Evolutionary conservation across 2,113 vertebrate species (phyloP), one percentile per base, ranked within the genome.

Genomic region (Monopterus albus): DNA sequence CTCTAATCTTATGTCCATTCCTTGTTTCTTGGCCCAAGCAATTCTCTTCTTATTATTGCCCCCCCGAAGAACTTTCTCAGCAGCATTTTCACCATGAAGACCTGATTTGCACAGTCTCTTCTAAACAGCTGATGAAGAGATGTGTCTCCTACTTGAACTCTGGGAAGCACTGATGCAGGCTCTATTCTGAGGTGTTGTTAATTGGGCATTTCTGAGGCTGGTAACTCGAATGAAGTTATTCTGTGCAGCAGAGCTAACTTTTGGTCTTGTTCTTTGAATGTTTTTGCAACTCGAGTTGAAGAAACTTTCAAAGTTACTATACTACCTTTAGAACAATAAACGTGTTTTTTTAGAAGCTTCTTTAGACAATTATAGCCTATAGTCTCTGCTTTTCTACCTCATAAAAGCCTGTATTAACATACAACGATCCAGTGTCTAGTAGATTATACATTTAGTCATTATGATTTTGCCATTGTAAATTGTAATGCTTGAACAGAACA

Each of bases 381-480:
- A 58, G 35, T 20, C 40, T 33, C 50, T 60, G 31, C 25, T 43
- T 80, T 55, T 47, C n/a, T 56, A 47, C 56, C 21, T 36, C 17
- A 39, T 49, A 53, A 67, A 79, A 33, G 2, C 26, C 20, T 17
- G 12, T 20, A 78, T 63, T 74, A 55, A 28, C 42, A 56, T 8
- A 26, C 25, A 49, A 40, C 26, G 28, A 60, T 67, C 55, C 53
- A 75, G 51, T 65, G 49, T 38, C 56, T 51, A 26, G 23, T 13
- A 55, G 31, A 75, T 31, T 15, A 52, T 17, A 62, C 56, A 73
- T 75, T 67, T 46, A 60, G 42, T 74, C 71, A 75, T 73, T 55
- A 67, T 36, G 35, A 75, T 78, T 85, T 70, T 74, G 60, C 80
- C 71, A 42, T 28, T 70, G 68, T 63, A 82, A 82, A 81, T 68